phyloP scores from a whole-genome alignment of 2,888 invertebrate species.

The Nemurella pictetii region DNA sequence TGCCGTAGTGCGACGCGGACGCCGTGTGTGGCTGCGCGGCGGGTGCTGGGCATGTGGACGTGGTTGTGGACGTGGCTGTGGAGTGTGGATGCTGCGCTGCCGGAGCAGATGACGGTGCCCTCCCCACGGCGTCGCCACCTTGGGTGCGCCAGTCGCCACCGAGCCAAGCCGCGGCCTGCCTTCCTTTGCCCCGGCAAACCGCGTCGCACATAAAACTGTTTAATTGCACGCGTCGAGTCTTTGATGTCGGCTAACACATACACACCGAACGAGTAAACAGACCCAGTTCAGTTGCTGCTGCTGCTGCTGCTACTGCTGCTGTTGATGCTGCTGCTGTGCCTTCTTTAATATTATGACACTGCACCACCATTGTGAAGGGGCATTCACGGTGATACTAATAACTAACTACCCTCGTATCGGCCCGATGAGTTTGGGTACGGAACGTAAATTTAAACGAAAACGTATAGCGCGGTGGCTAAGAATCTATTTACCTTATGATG shows the following conservation, averaged over 20 bases:
- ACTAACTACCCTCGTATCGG: neutral
- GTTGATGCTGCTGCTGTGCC: too few relatives aligned
- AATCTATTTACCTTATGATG: too few relatives aligned
- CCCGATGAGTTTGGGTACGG: too few relatives aligned
- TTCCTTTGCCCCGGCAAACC: constrained; percentile 22
- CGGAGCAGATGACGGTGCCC: neutral
- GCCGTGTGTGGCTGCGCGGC: constrained; percentile 25
- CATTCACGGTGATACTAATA: neutral
- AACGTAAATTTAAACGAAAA: too few relatives aligned
- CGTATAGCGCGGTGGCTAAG: too few relatives aligned
- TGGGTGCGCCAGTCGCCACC: neutral
- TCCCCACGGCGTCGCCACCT: neutral
- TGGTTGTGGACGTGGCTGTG: neutral
- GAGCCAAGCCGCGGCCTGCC: neutral
- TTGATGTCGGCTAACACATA: constrained; percentile 13
- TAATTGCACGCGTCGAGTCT: constrained; percentile 25
- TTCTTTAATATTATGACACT: neutral
- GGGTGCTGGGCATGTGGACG: too few relatives aligned
- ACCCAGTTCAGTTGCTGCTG: neutral
- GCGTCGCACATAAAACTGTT: constrained; percentile 24
- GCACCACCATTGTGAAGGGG: neutral
- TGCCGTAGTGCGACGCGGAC: neutral
- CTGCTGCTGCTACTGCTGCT: neutral
- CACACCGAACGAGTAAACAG: constrained; percentile 28
- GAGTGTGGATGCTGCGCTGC: neutral